These are phyloP conservation scores for Rhinophrynus dorsalis DNA, from an alignment of 2,797 vertebrate genomes.

Conservation along the genomic window DNA sequence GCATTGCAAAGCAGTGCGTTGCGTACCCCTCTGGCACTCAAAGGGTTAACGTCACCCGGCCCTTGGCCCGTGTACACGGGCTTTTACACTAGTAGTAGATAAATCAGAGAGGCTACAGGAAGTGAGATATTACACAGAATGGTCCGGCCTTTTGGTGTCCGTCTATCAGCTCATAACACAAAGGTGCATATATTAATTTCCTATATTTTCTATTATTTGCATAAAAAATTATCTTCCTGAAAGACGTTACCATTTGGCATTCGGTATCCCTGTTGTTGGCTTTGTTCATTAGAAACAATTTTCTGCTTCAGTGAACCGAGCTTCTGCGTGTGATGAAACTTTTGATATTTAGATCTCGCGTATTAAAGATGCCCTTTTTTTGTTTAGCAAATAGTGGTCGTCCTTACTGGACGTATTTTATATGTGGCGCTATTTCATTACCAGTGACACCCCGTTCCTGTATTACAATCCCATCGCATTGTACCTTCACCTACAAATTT, in stretches of 20 bases:
- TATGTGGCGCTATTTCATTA: constrained; percentile 15
- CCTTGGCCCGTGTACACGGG: too few relatives aligned
- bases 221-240: constrained; percentile 45
- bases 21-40: too few relatives aligned
- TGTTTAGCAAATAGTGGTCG: constrained; percentile 40
- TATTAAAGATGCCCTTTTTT: constrained; percentile 32
- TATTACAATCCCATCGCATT: constrained; percentile 1
- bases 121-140: too few relatives aligned
- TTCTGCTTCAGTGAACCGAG: constrained; percentile 42
- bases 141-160: neutral
- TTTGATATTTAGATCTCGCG: constrained; percentile 36
- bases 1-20: too few relatives aligned
- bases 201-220: constrained; percentile 42
- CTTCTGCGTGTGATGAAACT: constrained; percentile 29
- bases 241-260: constrained; percentile 44
- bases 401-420: constrained; percentile 11
- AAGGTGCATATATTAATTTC: constrained; percentile 34
- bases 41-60: too few relatives aligned
- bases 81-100: too few relatives aligned
- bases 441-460: neutral
- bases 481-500: neutral
- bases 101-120: too few relatives aligned
- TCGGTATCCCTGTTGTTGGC: constrained; percentile 42
- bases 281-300: constrained; percentile 50
- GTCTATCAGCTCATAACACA: constrained; percentile 15